Base-by-base conservation (phyloP, 92 coral and sea anemone genomes). In the Epizoanthus fatuus region DNA sequence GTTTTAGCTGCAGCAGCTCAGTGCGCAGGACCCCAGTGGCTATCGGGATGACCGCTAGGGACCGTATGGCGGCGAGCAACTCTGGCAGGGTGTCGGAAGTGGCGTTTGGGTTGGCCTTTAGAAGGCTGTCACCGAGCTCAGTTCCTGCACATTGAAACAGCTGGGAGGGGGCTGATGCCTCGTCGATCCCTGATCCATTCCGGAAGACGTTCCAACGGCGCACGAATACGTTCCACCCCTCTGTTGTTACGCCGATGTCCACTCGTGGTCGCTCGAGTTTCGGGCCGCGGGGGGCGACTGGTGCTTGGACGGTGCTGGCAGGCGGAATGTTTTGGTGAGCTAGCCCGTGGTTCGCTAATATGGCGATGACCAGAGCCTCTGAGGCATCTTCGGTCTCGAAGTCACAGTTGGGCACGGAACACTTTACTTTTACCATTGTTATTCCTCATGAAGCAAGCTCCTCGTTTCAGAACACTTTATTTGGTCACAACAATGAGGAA, bases 121-220 rank as follows among this genome's bases (percentile, higher is more conserved):
- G 73, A 3, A 92, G 47, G 63, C 84, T 71, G 86, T 92, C 93
- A 1, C 93, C 93, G 3, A 92, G 91, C 12, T 75, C 89, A 1
- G 79, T 37, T 60, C 74, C 93, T 0, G 93, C 89, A 42, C 95
- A 92, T 59, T 89, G 93, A 63, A 89, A 89, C 10, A 89, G 67
- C 42, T 86, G 95, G 5, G 89, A 82, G 37, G 95, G 84, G 16
- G 95, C 91, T 35, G 93, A 89, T 10, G 74, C 35, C 2, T 86
- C 83, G 5, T 76, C 89, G 56, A 92, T 81, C 10, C 93, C 91
- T n/a, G 93, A 93, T 1, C 93, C 93, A 2, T 62, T 20, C 2
- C 69, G 58, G 73, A 93, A 93, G 5, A 93, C 96, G 4, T 87
- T 86, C 96, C 96, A 93, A 63, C 91, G 91, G 11, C 89, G 86